These are phyloP conservation scores for Girardinichthys multiradiatus DNA, from an alignment of 2,113 vertebrate genomes.

Conservation along the genomic window DNA sequence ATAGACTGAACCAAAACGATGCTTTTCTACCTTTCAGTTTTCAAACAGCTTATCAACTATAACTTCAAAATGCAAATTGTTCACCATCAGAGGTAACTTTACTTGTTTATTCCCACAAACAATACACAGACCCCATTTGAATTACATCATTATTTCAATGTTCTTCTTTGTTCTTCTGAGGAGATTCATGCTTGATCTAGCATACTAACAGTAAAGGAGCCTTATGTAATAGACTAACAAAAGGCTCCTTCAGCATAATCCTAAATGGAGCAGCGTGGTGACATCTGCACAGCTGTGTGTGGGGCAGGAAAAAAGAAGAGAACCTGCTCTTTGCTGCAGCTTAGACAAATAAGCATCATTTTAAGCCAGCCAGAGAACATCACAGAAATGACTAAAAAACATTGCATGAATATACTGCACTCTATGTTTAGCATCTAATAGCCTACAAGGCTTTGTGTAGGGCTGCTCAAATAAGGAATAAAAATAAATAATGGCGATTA, in stretches of 20 bases:
- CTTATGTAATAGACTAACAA: slow-evolving; percentile 59
- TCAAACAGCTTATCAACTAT: not conserved
- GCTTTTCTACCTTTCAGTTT: not conserved
- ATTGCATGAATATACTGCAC: not conserved
- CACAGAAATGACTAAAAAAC: not conserved
- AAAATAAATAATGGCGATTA: too few species aligned
- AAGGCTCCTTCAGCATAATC: slow-evolving; percentile 46
- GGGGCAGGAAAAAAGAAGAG: slow-evolving; percentile 1
- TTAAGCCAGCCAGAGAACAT: not conserved
- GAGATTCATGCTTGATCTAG: slow-evolving; percentile 15
- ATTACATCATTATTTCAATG: not conserved
- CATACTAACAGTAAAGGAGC: slow-evolving; percentile 10
- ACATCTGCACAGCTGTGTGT: slow-evolving; percentile 50
- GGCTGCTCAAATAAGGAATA: too few species aligned
- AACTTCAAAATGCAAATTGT: not conserved
- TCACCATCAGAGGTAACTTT: too few species aligned
- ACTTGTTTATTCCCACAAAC: not conserved
- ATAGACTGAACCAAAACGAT: not conserved
- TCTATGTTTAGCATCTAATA: too few species aligned
- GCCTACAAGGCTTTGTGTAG: too few species aligned
- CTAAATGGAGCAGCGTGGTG: slow-evolving; percentile 38
- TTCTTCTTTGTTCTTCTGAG: not conserved
- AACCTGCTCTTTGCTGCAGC: not conserved
- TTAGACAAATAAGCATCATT: not conserved
- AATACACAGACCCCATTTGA: not conserved